Evolutionary conservation across 2,888 invertebrate species (phyloP).

Genomic region (Bombyx huttoni): DNA sequence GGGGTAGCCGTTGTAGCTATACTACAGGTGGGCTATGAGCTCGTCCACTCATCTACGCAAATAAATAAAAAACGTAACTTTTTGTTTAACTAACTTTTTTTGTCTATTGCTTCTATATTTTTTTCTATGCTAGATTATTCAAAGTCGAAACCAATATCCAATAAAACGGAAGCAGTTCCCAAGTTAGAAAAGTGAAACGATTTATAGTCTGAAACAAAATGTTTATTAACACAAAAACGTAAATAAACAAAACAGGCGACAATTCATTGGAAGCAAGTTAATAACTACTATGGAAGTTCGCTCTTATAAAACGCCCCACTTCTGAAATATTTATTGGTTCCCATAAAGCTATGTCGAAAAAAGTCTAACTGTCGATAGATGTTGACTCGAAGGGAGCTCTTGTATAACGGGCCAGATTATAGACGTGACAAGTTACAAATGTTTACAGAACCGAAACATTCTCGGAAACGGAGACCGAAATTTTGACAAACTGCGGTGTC

Average conservation of each 20-base stretch:
- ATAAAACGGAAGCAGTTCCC: too few relatives aligned
- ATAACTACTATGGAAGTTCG: conserved; percentile 61
- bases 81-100: too few relatives aligned
- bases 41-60: too few relatives aligned
- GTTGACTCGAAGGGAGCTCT: conserved; percentile 23
- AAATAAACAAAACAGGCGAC: conserved; percentile 26
- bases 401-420: conserved; percentile 58
- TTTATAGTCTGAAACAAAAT: conserved; percentile 28
- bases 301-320: conserved; percentile 60
- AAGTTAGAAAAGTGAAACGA: conserved; percentile 47
- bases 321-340: conserved; percentile 62
- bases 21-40: too few relatives aligned
- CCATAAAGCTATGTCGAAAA: conserved; percentile 41
- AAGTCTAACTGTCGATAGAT: conserved; percentile 55
- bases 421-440: conserved; percentile 43
- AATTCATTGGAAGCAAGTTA: conserved; percentile 63
- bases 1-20: too few relatives aligned
- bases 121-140: too few relatives aligned
- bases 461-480: conserved; percentile 65
- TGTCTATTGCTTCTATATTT: too few relatives aligned
- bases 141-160: too few relatives aligned
- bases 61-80: too few relatives aligned
- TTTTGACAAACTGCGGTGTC: conserved; percentile 67
- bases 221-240: conserved; percentile 29
- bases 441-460: conserved; percentile 32